phyloP scores from a whole-genome alignment of 2,113 vertebrate species.

The Andinoacara biseriatus region DNA sequence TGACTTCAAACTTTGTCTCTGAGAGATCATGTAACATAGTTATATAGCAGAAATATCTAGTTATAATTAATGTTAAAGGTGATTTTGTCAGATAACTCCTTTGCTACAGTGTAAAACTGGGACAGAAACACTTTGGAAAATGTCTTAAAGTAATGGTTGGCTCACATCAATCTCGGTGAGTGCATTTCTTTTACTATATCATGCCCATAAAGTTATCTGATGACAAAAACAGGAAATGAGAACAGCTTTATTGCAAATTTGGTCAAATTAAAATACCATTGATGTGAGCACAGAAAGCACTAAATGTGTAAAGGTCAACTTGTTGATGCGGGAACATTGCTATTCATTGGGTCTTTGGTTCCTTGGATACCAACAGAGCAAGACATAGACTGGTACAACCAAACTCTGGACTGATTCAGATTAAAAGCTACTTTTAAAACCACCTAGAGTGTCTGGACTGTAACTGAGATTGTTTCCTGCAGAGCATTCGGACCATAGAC shows the following conservation, averaged over 20 bases:
- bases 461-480: rapidly evolving
- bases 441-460: rapidly evolving
- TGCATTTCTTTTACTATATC: neutral
- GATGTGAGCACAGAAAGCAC: neutral
- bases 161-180: rapidly evolving
- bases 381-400: neutral
- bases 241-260: neutral
- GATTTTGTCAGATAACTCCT: neutral
- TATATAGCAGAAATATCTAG: neutral
- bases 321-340: neutral
- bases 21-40: neutral
- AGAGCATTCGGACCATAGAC: neutral
- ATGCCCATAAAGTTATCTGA: neutral
- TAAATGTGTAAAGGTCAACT: neutral
- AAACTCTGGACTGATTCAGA: rapidly evolving
- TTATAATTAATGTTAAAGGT: neutral
- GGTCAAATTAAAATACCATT: neutral
- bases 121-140: neutral
- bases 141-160: neutral
- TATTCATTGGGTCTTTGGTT: neutral
- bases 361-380: neutral
- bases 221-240: neutral
- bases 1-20: rapidly evolving
- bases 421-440: neutral
- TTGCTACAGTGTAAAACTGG: neutral